Conservation (phyloP, 1,140 invertebrate species). For the Bombus breviceps region DNA sequence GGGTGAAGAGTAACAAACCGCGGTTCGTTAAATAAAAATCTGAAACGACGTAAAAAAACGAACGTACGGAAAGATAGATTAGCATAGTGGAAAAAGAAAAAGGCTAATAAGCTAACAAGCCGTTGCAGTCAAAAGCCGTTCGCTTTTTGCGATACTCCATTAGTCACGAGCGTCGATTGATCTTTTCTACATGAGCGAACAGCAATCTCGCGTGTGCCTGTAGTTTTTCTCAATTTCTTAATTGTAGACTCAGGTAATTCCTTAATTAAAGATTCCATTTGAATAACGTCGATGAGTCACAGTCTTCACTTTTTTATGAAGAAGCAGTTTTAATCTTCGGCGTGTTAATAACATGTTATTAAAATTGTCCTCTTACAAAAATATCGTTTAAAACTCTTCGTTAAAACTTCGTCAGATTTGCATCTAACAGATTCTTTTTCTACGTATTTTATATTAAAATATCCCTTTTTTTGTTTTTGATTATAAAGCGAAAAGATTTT, state of each 20-base stretch:
- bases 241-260: neutral
- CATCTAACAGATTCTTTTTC: too few species aligned
- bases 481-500: too few species aligned
- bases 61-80: conserved; percentile 16
- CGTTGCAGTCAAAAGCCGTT: neutral
- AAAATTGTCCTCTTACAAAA: too few species aligned
- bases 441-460: too few species aligned
- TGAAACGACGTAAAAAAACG: conserved; percentile 33
- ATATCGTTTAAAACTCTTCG: too few species aligned
- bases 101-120: neutral
- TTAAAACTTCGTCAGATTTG: too few species aligned
- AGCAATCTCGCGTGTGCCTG: neutral
- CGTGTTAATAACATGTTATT: too few species aligned
- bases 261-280: neutral
- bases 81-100: neutral
- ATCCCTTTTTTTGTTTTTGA: too few species aligned
- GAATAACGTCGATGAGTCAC: neutral
- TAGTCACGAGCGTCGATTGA: neutral
- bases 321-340: neutral
- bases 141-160: neutral
- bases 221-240: neutral
- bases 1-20: neutral
- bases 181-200: neutral
- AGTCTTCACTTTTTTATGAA: neutral
- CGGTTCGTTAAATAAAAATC: conserved; percentile 36